phyloP scores from a whole-genome alignment of 2,888 invertebrate species.

The Choreutis nemorana region DNA sequence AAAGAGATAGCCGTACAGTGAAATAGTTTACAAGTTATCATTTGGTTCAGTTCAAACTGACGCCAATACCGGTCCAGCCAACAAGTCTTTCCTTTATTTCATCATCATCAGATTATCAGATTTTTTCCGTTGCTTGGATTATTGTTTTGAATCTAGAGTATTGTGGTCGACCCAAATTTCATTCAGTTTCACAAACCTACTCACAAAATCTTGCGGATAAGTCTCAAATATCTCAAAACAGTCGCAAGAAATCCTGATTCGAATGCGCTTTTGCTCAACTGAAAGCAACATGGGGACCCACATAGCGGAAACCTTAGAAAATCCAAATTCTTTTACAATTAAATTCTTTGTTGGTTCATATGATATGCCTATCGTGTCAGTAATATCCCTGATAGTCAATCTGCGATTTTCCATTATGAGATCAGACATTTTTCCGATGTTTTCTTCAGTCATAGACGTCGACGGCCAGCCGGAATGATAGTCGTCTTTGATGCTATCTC shows the following conservation, averaged over 20 bases:
- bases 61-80: too few relatives aligned
- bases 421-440: constrained; percentile 11
- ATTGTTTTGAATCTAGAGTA: constrained; percentile 2
- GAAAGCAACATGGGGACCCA: constrained; percentile 3
- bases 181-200: constrained; percentile 1
- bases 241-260: constrained; percentile 4
- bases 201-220: constrained; percentile 3
- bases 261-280: constrained; percentile 4
- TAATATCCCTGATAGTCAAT: constrained; percentile 11
- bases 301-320: background rate
- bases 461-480: constrained; percentile 9
- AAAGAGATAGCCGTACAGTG: too few relatives aligned
- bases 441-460: constrained; percentile 9
- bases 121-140: background rate
- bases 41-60: too few relatives aligned
- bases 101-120: background rate
- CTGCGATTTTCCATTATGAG: constrained; percentile 9
- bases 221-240: constrained; percentile 6
- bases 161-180: constrained; percentile 2
- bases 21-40: too few relatives aligned
- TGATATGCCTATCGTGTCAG: constrained; percentile 10
- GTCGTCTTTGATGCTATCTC: constrained; percentile 12
- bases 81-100: too few relatives aligned
- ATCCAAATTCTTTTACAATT: constrained; percentile 6
- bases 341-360: constrained; percentile 6